These are phyloP conservation scores for Clistopyga incitator DNA, from an alignment of 2,888 invertebrate genomes.

Conservation along the genomic window DNA sequence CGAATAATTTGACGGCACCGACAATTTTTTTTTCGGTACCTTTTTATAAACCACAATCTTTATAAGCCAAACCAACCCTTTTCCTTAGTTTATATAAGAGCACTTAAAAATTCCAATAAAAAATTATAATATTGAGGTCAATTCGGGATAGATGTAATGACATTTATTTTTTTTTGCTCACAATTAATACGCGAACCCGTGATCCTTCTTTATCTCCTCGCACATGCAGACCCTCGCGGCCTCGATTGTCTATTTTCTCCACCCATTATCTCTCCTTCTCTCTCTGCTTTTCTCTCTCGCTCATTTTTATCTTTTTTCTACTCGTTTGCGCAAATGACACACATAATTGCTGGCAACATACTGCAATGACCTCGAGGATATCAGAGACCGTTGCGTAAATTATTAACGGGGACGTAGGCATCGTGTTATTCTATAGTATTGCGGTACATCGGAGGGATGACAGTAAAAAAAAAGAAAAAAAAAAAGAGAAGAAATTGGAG, in stretches of 20 bases:
- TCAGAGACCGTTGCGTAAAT: conserved; percentile 28
- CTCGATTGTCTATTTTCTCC: conserved; percentile 62
- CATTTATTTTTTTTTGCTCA: background rate
- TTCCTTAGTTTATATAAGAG: no score
- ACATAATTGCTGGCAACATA: conserved; percentile 55
- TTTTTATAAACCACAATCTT: no score
- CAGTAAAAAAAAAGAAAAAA: conserved; percentile 31
- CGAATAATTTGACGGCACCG: no score
- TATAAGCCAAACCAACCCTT: no score
- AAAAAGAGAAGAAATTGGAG: no score
- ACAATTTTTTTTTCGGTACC: no score
- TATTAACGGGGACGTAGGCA: conserved; percentile 30
- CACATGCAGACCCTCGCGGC: conserved; percentile 53
- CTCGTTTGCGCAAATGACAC: conserved; percentile 47
- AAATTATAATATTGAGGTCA: background rate
- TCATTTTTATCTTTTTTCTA: conserved; percentile 15
- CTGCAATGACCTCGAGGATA: conserved; percentile 53
- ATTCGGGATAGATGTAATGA: background rate
- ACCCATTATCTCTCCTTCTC: background rate
- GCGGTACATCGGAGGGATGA: conserved; percentile 4
- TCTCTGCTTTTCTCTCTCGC: conserved; percentile 2
- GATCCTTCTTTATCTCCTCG: conserved; percentile 49
- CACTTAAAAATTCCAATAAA: no score
- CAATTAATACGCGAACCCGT: background rate
- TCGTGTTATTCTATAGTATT: background rate